Conservation (phyloP, 2,797 vertebrate species). For the Sciurus carolinensis region DNA sequence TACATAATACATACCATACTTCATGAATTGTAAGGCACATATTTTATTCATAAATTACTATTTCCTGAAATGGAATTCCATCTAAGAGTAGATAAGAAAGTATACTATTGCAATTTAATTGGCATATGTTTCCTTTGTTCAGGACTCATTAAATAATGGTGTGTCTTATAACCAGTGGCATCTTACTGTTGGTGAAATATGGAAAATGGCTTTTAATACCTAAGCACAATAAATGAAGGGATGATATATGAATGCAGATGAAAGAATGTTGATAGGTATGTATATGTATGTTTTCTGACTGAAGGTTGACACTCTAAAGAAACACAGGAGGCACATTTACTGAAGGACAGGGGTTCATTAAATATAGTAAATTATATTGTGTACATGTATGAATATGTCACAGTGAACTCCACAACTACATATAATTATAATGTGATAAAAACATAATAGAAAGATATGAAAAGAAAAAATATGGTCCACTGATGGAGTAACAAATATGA, state of each 20-base stretch:
- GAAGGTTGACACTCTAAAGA: neutral
- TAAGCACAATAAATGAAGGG: neutral
- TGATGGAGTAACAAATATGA: neutral
- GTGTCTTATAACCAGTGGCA: neutral
- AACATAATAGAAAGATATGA: too few species aligned
- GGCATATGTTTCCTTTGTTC: neutral
- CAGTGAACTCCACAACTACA: too few species aligned
- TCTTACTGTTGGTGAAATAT: slow-evolving; percentile 8
- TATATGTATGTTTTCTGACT: neutral
- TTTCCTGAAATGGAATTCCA: slow-evolving; percentile 35
- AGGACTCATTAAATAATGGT: neutral
- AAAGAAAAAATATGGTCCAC: neutral
- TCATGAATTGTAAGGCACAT: neutral
- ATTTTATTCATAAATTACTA: slow-evolving; percentile 22
- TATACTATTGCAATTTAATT: slow-evolving; percentile 33
- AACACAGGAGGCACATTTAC: neutral
- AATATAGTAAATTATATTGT: too few species aligned
- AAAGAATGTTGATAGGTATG: neutral
- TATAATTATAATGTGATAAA: too few species aligned
- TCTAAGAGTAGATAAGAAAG: slow-evolving; percentile 36
- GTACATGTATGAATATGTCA: too few species aligned
- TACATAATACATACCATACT: neutral
- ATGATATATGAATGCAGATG: neutral
- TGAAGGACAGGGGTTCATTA: neutral
- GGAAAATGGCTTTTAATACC: neutral